Conservation (phyloP, 2,888 invertebrate genomes). For the Cosmia trapezina region DNA sequence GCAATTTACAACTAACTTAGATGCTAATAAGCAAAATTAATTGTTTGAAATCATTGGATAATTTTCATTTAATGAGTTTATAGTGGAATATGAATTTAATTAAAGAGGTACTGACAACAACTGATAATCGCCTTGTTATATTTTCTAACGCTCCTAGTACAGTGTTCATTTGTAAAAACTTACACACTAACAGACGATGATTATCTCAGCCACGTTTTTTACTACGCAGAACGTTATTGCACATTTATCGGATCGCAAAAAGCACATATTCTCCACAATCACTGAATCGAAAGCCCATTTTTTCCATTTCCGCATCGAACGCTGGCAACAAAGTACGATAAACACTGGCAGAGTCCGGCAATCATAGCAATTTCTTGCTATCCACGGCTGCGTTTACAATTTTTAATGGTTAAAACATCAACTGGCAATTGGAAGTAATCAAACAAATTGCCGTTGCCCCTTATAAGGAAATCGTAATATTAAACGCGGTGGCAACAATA, state of each 20-base stretch:
- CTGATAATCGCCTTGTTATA: slow-evolving; percentile 48
- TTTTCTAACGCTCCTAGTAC: slow-evolving; percentile 34
- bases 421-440: slow-evolving; percentile 85
- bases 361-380: slow-evolving; percentile 83
- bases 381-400: slow-evolving; percentile 79
- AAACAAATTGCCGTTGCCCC: slow-evolving; percentile 86
- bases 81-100: slow-evolving; percentile 36
- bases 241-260: slow-evolving; percentile 81
- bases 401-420: slow-evolving; percentile 86
- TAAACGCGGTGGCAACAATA: slow-evolving; percentile 81
- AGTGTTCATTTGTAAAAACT: slow-evolving; percentile 55
- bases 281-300: slow-evolving; percentile 78
- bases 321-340: slow-evolving; percentile 74
- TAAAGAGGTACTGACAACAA: slow-evolving; percentile 51
- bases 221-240: slow-evolving; percentile 67
- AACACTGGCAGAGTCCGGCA: slow-evolving; percentile 74
- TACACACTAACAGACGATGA: slow-evolving; percentile 62
- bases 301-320: slow-evolving; percentile 74
- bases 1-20: slow-evolving; percentile 13
- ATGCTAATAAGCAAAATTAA: slow-evolving; percentile 20
- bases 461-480: slow-evolving; percentile 86
- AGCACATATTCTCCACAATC: slow-evolving; percentile 75
- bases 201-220: slow-evolving; percentile 67
- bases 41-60: slow-evolving; percentile 31
- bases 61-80: slow-evolving; percentile 44